These are phyloP conservation scores for Tetrao urogallus DNA, from an alignment of 2,113 vertebrate species.

Conservation along the genomic window DNA sequence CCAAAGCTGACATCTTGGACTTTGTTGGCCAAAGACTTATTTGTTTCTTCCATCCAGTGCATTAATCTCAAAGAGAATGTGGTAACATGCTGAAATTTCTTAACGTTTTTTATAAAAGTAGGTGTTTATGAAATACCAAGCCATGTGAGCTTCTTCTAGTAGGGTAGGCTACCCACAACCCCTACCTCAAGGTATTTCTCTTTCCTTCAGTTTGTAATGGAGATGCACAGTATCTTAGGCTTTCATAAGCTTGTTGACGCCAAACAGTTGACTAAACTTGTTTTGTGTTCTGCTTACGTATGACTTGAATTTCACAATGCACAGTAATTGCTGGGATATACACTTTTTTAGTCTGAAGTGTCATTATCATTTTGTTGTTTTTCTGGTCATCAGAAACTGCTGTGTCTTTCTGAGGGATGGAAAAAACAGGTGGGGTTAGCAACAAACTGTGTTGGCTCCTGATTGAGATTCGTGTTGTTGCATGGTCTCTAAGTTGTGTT, in stretches of 20 bases:
- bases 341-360: not conserved
- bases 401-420: not conserved
- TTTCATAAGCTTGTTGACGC: not conserved
- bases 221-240: not conserved
- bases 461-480: not conserved
- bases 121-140: not conserved
- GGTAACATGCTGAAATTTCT: not conserved
- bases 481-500: not conserved
- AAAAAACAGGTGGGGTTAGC: not conserved
- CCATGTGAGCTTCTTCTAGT: rapidly evolving
- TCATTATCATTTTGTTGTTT: not conserved
- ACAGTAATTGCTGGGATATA: not conserved
- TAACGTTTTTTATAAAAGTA: not conserved
- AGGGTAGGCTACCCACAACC: not conserved
- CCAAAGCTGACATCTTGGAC: not conserved
- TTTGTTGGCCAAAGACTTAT: not conserved
- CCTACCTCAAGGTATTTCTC: not conserved
- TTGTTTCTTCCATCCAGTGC: not conserved
- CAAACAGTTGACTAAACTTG: not conserved
- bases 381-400: not conserved
- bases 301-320: not conserved
- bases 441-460: not conserved
- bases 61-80: not conserved
- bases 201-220: not conserved
- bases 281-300: not conserved